Evolutionary conservation across 2,113 vertebrate species (phyloP), one percentile per base, ranked within the genome.

Genomic region (Proterorhinus semilunaris): DNA sequence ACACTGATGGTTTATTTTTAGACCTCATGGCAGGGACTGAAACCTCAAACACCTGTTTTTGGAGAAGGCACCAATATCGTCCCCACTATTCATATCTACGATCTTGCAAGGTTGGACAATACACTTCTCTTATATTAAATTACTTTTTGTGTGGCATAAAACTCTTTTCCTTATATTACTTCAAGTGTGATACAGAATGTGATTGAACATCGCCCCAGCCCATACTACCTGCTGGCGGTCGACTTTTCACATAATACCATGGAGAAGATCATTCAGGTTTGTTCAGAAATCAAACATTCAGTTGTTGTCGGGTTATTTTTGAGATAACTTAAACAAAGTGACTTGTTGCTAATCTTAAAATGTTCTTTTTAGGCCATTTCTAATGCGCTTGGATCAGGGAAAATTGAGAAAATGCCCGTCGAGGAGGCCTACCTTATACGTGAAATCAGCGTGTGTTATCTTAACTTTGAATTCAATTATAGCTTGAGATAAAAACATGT

Each of bases 21-120:
- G 93, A 88, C 91, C 8, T 91, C 94, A 1, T 99, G 98, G 96
- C 74, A 95, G 78, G 94, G 95, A 15, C 89, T 93, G 12, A 78
- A 83, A 13, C 65, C 84, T 2, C 74, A 75, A 15, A 76, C 96
- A 65, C 92, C 95, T 3, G 83, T 96, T 49, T 99, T 94, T 90
- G 97, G 95, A 82, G 88, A 94, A 0, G 96, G 96, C 66, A 82
- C 59, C 4, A 99, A 98, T 81, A 21, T 93, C 8, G 47, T 98
- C 69, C 98, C 98, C 43, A 90, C 89, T 0, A 96, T 99, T 89
- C 95, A 99, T 64, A 65, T 99, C 78, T 81, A 65, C 47, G 97
- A 99, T 72, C 92, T 99, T 65, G 95, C 96, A 51, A 89, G 85
- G 96, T 98, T 69, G 83, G 93, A 81, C 2, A 54, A 36, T 36